These are phyloP conservation scores for Forficula auricularia DNA, from an alignment of 1,140 invertebrate species.

Conservation along the genomic window DNA sequence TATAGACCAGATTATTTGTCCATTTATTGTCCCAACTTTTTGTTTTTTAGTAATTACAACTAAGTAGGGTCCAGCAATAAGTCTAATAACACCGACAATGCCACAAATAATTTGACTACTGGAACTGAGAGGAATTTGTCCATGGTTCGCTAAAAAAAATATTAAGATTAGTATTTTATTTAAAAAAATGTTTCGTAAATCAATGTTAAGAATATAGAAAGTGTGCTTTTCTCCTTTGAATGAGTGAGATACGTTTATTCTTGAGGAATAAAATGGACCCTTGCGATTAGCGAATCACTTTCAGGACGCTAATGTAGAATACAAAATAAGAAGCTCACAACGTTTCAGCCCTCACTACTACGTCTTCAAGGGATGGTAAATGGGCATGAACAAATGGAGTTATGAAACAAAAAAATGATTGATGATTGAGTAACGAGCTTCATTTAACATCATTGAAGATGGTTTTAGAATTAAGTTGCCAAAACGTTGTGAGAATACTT, in stretches of 20 bases:
- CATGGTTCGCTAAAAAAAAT: constrained; percentile 29
- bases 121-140: constrained; percentile 40
- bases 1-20: constrained; percentile 72
- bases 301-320: too few relatives aligned
- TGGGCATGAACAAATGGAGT: too few relatives aligned
- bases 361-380: too few relatives aligned
- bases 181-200: constrained; percentile 3
- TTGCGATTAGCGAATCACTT: too few relatives aligned
- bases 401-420: too few relatives aligned
- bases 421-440: too few relatives aligned
- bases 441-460: too few relatives aligned
- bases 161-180: constrained; percentile 1
- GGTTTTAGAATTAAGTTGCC: too few relatives aligned
- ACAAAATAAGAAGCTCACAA: too few relatives aligned
- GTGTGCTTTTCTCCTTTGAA: too few relatives aligned
- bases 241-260: constrained; percentile 7
- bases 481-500: too few relatives aligned
- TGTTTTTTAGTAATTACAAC: constrained; percentile 75
- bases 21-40: constrained; percentile 69
- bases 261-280: neutral
- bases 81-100: constrained; percentile 66
- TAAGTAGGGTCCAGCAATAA: constrained; percentile 75
- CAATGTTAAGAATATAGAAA: constrained; percentile 16
- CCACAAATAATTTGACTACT: constrained; percentile 66
- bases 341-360: too few relatives aligned